A percentile compares a stretch with the other conserved stretches of the same genome.
These are phyloP conservation scores for Peromyscus eremicus DNA, from an alignment of 2,797 vertebrate genomes.

Conservation along the genomic window DNA sequence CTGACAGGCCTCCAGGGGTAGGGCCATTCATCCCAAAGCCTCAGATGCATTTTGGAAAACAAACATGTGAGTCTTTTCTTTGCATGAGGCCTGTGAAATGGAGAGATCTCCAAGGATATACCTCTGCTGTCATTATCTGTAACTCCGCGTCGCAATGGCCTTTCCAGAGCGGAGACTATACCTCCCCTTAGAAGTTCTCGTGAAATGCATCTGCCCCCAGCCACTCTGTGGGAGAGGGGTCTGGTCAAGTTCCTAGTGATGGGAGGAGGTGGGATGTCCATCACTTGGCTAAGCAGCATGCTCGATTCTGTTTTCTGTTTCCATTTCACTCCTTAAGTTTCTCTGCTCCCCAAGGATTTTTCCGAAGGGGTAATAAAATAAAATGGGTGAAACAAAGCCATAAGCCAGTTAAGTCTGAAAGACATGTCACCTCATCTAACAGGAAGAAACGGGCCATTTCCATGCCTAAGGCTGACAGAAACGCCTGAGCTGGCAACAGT, in stretches of 20 bases:
- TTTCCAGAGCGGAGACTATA: slow-evolving; percentile 68
- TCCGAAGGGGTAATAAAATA: slow-evolving; percentile 90
- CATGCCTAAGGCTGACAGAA: slow-evolving; percentile 90
- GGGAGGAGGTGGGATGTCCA: slow-evolving; percentile 55
- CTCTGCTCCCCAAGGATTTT: slow-evolving; percentile 86
- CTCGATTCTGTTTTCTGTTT: slow-evolving; percentile 88
- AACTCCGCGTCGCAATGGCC: slow-evolving; percentile 40
- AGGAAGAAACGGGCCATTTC: slow-evolving; percentile 93
- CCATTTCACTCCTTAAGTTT: slow-evolving; percentile 87
- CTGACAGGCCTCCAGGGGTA: background rate
- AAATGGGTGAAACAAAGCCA: slow-evolving; percentile 93
- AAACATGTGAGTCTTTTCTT: slow-evolving; percentile 48
- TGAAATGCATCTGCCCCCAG: slow-evolving; percentile 56
- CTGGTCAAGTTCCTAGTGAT: slow-evolving; percentile 79
- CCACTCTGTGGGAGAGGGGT: slow-evolving; percentile 70
- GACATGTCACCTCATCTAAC: slow-evolving; percentile 92
- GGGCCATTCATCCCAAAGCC: slow-evolving; percentile 49
- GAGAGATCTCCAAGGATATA: slow-evolving; percentile 52
- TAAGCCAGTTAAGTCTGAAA: slow-evolving; percentile 92
- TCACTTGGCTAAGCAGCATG: slow-evolving; percentile 79
- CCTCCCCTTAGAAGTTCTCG: slow-evolving; percentile 71
- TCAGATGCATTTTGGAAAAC: slow-evolving; percentile 51
- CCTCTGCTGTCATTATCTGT: slow-evolving; percentile 56
- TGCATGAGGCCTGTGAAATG: slow-evolving; percentile 61
- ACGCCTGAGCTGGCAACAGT: slow-evolving; percentile 90